Percentiles rank a stretch among this genome's conserved stretches.
phyloP scores from a whole-genome alignment of 2,888 invertebrate genomes.

The Lochmaea capreae region DNA sequence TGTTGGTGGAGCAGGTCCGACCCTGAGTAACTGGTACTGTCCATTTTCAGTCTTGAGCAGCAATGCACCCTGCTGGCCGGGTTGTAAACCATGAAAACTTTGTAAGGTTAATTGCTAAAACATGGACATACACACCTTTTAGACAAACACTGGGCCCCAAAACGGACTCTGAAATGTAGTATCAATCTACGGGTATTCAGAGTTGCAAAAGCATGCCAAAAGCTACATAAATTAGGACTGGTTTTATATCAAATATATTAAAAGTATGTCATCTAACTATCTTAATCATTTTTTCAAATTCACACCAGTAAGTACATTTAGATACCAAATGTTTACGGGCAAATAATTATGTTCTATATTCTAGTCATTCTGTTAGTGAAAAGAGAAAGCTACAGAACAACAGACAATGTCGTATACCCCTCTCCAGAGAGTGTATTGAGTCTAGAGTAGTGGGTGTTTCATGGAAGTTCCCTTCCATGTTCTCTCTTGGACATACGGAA shows the following conservation, averaged over 20 bases:
- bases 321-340: too few species aligned
- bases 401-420: too few species aligned
- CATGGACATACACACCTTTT: constrained; percentile 49
- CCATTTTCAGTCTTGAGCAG: constrained; percentile 97
- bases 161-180: constrained; percentile 37
- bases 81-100: constrained; percentile 86
- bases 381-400: too few species aligned
- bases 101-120: constrained; percentile 85
- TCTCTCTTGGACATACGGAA: too few species aligned
- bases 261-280: too few species aligned
- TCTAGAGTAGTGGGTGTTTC: too few species aligned
- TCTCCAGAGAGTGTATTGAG: too few species aligned
- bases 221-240: constrained; percentile 3
- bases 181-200: constrained; percentile 32
- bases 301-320: too few species aligned
- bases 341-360: too few species aligned
- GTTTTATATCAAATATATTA: not conserved
- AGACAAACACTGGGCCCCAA: constrained; percentile 45
- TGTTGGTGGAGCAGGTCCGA: constrained; percentile 80
- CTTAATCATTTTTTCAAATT: not conserved
- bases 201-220: constrained; percentile 25
- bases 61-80: constrained; percentile 89
- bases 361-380: too few species aligned
- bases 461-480: too few species aligned
- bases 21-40: constrained; percentile 91